Base-by-base conservation (phyloP, 2,113 vertebrate species). In the Nyctereutes procyonoides region DNA sequence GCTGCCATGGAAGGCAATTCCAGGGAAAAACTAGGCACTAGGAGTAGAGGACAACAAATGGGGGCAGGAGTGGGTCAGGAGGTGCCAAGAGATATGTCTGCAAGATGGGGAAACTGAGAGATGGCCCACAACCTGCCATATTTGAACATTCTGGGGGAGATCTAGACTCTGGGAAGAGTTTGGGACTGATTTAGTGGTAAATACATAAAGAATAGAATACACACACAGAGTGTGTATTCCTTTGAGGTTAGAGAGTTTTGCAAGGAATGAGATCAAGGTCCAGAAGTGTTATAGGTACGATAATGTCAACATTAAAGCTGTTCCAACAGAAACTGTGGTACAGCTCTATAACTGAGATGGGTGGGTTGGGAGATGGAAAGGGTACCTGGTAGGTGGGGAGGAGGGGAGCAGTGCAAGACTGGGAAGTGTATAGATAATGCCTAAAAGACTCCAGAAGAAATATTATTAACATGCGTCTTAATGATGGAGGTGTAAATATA, bases 221-320 rank as follows among this genome's bases (percentile, higher is more conserved):
- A 55, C 4, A 28, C 35, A 77, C 58, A 93, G 17, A 62, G 3
- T 62, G 43, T 74, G 79, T 60, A 69, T 69, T 86, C 19, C 65
- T 26, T 85, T 38, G 24, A 76, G 51, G 30, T 71, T 93, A 94
- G 38, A 80, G 74, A 55, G 43, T 74, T 86, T 71, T 77, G 35
- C 7, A 80, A 91, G 69, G 67, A 53, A 93, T 83, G 55, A 93
- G 71, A 81, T 90, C 13, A 93, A 87, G 60, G 3, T 53, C 82
- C 38, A 87, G 53, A 95, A 89, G 24, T 88, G 88, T 89, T 95
- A 63, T 30, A 85, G 12, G 82, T 97, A 38, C 26, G 88, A 85
- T 48, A 89, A 91, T 0, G 0, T 88, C 17, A 92, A 35, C 38
- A 32, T 56, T 93, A 92, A 93, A 84, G 43, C 67, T 90, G 3